These are phyloP conservation scores for Tolmerus cingulatus DNA, from an alignment of 2,888 invertebrate genomes.

Conservation along the genomic window DNA sequence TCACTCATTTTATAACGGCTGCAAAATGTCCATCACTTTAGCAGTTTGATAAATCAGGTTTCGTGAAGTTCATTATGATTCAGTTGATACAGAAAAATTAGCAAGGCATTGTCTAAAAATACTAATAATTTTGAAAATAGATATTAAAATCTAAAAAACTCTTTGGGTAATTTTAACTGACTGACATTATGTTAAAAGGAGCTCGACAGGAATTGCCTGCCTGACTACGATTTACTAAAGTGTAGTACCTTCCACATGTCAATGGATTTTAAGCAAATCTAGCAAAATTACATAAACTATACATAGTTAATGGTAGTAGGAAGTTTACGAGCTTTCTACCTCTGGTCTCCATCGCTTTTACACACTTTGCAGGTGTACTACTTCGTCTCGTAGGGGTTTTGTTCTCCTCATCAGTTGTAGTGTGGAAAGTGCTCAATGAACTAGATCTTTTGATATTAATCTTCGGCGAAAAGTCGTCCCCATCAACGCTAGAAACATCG, in stretches of 20 bases:
- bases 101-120: background rate
- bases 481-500: conserved; percentile 25
- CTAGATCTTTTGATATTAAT: background rate
- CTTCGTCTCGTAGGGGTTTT: background rate
- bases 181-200: background rate
- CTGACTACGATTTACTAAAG: background rate
- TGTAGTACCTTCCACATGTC: background rate
- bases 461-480: conserved; percentile 35
- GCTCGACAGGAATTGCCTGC: background rate
- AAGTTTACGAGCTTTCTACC: background rate
- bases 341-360: background rate
- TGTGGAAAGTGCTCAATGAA: background rate
- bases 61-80: background rate
- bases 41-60: background rate
- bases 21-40: background rate
- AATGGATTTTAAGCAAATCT: background rate
- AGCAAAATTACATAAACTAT: background rate
- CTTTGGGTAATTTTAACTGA: background rate
- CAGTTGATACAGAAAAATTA: background rate
- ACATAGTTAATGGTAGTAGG: background rate
- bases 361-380: background rate
- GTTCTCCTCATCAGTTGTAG: background rate
- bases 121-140: background rate
- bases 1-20: background rate
- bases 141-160: background rate